These are phyloP conservation scores for Xerus inauris DNA, from an alignment of 2,113 vertebrate genomes.

Conservation along the genomic window DNA sequence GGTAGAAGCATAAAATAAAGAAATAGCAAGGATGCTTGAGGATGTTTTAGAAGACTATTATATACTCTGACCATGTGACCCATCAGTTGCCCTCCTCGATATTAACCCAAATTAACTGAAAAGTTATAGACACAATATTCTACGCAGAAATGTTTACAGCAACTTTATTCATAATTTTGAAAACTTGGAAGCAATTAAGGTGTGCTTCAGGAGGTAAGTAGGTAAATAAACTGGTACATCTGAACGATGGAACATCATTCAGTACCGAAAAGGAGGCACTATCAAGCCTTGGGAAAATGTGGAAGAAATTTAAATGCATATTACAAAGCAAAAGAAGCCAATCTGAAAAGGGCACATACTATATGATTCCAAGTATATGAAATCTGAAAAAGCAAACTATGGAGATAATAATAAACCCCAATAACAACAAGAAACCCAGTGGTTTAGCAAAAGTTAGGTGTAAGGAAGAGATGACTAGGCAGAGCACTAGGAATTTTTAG, in stretches of 20 bases:
- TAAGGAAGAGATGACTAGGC: no score
- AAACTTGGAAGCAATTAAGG: neutral
- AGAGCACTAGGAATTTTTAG: neutral
- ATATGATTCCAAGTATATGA: neutral
- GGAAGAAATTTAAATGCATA: neutral
- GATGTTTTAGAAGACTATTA: neutral
- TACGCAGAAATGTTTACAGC: neutral
- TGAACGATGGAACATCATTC: neutral
- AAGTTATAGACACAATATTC: neutral
- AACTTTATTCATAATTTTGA: neutral
- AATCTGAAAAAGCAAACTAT: neutral
- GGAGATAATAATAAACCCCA: neutral
- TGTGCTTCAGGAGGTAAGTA: neutral
- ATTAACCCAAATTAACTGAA: neutral
- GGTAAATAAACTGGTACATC: neutral
- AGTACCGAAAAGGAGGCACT: neutral
- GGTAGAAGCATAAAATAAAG: constrained; percentile 31
- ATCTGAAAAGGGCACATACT: neutral
- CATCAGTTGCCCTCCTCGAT: neutral
- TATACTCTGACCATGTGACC: neutral
- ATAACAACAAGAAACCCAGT: no score
- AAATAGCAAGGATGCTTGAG: neutral
- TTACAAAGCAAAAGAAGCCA: neutral
- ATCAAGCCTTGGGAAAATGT: neutral
- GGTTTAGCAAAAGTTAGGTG: no score